phyloP scores from a whole-genome alignment of 2,797 vertebrate species.

The Mus caroli region DNA sequence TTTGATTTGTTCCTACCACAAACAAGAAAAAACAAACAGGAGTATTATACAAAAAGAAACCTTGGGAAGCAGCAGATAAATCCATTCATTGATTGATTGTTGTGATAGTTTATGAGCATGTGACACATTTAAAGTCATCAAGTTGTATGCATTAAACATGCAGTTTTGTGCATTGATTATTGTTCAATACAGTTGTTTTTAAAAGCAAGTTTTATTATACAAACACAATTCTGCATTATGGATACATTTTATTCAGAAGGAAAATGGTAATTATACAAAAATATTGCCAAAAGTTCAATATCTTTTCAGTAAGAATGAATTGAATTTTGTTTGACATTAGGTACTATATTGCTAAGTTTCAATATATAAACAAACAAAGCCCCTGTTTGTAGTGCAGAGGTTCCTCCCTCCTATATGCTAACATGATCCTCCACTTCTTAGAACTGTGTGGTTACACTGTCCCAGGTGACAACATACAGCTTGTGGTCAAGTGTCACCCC shows the following conservation, averaged over 20 bases:
- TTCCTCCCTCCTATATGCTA: neutral
- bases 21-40: neutral
- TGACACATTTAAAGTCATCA: neutral
- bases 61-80: neutral
- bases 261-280: conserved; percentile 23
- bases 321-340: conserved; percentile 6
- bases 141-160: neutral
- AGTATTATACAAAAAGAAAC: neutral
- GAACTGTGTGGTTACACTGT: neutral
- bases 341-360: neutral
- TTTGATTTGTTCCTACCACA: neutral
- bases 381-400: neutral
- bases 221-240: neutral
- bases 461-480: neutral
- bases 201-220: neutral
- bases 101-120: too few relatives aligned
- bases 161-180: neutral
- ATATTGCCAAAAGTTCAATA: neutral
- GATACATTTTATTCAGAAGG: neutral
- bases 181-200: neutral
- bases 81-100: neutral
- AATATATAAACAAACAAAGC: neutral
- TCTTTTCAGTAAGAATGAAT: conserved; percentile 8
- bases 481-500: neutral
- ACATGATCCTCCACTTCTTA: neutral